Conservation (phyloP, 2,888 invertebrate species). For the Lamellibrachia satsuma region DNA sequence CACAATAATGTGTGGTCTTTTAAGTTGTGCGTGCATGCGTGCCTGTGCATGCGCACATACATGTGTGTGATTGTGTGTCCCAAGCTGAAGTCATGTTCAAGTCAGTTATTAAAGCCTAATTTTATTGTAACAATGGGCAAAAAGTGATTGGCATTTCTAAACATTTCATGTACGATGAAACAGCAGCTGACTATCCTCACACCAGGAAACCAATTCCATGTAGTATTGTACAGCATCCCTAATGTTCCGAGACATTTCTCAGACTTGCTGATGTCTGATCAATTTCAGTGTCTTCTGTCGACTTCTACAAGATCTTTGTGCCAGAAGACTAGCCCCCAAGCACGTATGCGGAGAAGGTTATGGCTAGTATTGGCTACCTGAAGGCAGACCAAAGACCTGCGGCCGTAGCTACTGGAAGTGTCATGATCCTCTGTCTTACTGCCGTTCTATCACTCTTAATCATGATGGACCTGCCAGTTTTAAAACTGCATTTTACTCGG, state of each 20-base stretch:
- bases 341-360: neutral
- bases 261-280: neutral
- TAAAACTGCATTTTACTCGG: neutral
- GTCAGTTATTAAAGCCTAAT: too few relatives aligned
- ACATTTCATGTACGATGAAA: too few relatives aligned
- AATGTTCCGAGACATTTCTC: neutral
- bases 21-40: too few relatives aligned
- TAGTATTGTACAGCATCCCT: too few relatives aligned
- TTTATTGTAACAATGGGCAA: too few relatives aligned
- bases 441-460: neutral
- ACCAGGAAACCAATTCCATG: neutral
- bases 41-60: too few relatives aligned
- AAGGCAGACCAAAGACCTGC: neutral
- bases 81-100: too few relatives aligned
- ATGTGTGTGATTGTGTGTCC: too few relatives aligned
- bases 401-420: neutral
- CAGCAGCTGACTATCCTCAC: neutral
- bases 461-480: neutral
- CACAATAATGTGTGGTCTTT: too few relatives aligned
- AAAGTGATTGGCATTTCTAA: neutral
- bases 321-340: neutral
- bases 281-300: neutral
- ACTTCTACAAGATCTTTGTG: constrained; percentile 6
- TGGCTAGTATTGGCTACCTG: neutral
- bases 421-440: neutral